Conservation (phyloP, 2,797 vertebrate species). For the Australoheros facetus region DNA sequence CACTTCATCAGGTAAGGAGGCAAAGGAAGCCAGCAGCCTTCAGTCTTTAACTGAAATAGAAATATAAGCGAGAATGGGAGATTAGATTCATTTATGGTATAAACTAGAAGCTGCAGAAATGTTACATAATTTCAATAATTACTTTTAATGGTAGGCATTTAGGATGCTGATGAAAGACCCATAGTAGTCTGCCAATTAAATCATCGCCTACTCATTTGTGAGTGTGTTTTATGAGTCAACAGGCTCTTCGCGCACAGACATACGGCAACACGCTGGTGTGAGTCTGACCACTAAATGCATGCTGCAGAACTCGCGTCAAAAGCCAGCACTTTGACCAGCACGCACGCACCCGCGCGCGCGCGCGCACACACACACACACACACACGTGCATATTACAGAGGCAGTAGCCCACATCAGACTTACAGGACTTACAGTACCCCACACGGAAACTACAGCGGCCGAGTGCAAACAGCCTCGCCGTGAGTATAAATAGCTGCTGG, state of each 20-base stretch:
- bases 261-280: too few relatives aligned
- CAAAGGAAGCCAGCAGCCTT: background rate
- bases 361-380: background rate
- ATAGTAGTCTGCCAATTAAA: background rate
- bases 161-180: background rate
- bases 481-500: background rate
- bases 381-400: background rate
- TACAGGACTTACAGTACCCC: background rate
- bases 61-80: background rate
- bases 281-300: too few relatives aligned
- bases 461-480: background rate
- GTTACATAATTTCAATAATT: background rate
- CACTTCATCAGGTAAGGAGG: conserved; percentile 71
- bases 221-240: background rate
- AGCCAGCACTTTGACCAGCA: too few relatives aligned
- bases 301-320: too few relatives aligned
- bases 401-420: background rate
- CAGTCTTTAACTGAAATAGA: background rate
- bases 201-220: background rate
- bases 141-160: background rate
- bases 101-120: background rate
- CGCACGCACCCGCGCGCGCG: too few relatives aligned
- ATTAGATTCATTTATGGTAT: background rate
- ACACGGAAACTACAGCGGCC: background rate
- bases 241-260: too few relatives aligned